Conservation (phyloP, 2,888 invertebrate genomes). For the Orthosia gracilis region DNA sequence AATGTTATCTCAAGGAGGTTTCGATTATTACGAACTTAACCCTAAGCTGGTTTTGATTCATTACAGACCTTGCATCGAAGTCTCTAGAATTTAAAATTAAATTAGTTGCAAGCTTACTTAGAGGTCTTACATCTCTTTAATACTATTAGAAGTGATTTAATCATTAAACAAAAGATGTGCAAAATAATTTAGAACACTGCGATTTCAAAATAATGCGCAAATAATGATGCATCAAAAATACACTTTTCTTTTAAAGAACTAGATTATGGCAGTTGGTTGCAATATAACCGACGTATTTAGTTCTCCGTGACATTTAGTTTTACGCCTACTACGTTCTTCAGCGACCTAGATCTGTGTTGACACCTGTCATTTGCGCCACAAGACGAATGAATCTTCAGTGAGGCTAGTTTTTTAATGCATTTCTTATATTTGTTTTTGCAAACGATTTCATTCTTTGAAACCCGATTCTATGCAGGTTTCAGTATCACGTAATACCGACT, state of each 20-base stretch:
- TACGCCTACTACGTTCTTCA: neutral
- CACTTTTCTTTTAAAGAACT: too few species aligned
- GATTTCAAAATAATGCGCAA: neutral
- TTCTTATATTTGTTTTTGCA: slow-evolving; percentile 2
- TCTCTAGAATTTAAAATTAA: too few species aligned
- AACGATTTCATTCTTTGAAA: slow-evolving; percentile 1
- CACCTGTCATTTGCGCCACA: slow-evolving; percentile 25
- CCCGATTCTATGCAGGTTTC: neutral
- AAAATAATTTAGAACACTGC: too few species aligned
- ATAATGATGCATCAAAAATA: neutral
- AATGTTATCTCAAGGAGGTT: neutral
- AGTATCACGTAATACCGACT: neutral
- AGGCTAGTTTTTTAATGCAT: neutral
- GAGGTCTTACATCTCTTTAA: too few species aligned
- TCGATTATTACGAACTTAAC: neutral
- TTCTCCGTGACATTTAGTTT: neutral
- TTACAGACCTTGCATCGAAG: neutral
- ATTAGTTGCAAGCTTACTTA: too few species aligned
- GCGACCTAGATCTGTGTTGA: slow-evolving; percentile 7
- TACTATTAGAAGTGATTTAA: too few species aligned
- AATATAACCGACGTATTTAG: neutral
- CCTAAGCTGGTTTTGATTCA: neutral
- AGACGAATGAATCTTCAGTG: slow-evolving; percentile 14
- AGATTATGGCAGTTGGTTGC: neutral
- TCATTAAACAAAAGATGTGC: too few species aligned